Base-by-base conservation (phyloP, 2,888 invertebrate genomes). In the Elmis aenea region DNA sequence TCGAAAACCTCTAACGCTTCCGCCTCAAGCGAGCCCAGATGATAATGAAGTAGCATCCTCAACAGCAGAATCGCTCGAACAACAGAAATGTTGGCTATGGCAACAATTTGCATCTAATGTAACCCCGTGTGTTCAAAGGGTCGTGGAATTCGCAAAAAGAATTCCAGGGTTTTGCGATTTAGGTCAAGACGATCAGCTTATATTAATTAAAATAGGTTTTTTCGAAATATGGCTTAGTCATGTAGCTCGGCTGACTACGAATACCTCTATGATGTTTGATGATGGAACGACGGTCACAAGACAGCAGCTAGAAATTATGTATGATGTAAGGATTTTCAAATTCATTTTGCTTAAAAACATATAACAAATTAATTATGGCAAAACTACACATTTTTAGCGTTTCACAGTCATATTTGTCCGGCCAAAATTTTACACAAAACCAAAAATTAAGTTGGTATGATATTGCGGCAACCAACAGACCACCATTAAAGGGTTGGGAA, bases 211-310 rank as follows among this genome's bases (percentile, higher is more conserved):
- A 75, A 81, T 84, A 62, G 94, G 95, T 43, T 97, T 97, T 74
- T 93, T 94, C 67, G 96, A 96, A 71, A 83, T 94, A 45, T 96
- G 95, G 94, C 75, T 95, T 49, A 83, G 88, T 27, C 84, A 93
- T 58, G 83, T 88, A 46, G 79, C 90, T 5, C 79, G 85, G 47
- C 77, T 91, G 69, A 85, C 88, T 23, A 81, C 81, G 21, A 77
- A 82, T 40, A 74, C 81, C 30, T 79, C 81, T 50, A 73, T 96
- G 64, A 85, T 91, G 41, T 90, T 95, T 63, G 86, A 89, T 50
- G 93, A 96, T 64, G 95, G 95, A 22, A 84, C 84, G 27, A 82
- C 81, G 52, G 77, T 96, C 56, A 83, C 83, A 21, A 75, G 82
- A 55, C 81, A 83, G 50, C 93, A 96, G 62, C 73, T 96, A 57